Evolutionary conservation across 1,140 invertebrate genomes (phyloP).

Genomic region (Caerostris darwini): DNA sequence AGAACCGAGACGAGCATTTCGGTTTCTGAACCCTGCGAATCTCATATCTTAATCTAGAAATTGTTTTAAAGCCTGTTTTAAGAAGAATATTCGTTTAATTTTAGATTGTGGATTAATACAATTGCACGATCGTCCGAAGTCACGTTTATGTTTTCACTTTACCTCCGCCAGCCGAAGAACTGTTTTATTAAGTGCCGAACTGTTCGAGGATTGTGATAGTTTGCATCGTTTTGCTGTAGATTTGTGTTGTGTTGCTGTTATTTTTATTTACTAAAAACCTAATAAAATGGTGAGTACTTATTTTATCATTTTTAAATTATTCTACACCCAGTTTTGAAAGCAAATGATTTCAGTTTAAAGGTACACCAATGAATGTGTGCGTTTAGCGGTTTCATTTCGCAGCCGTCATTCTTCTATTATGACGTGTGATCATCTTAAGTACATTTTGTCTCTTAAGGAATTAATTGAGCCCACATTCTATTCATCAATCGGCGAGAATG

Average conservation of each 20-base stretch:
- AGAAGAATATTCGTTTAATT: too few relatives aligned
- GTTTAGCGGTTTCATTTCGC: constrained; percentile 21
- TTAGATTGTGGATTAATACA: constrained; percentile 64
- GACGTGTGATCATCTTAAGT: neutral
- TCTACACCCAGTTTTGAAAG: too few relatives aligned
- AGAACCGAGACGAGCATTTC: neutral
- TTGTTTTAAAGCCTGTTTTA: neutral
- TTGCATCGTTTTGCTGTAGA: constrained; percentile 54
- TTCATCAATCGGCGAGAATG: too few relatives aligned
- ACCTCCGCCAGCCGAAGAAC: constrained; percentile 50
- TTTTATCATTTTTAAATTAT: neutral
- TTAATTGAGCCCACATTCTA: too few relatives aligned
- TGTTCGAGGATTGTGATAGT: constrained; percentile 47
- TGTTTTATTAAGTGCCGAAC: constrained; percentile 19
- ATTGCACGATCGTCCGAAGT: neutral
- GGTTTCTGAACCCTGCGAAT: neutral
- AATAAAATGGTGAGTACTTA: constrained; percentile 48
- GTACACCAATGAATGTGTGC: neutral
- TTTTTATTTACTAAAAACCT: constrained; percentile 53
- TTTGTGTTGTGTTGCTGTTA: constrained; percentile 73
- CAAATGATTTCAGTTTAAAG: too few relatives aligned
- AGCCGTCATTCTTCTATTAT: neutral
- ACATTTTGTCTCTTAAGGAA: neutral
- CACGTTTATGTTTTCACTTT: constrained; percentile 64
- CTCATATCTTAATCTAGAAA: neutral